Percentiles rank a stretch among this genome's conserved stretches.
Evolutionary conservation across 2,888 invertebrate genomes (phyloP).

Genomic region (Apodemia duryi): DNA sequence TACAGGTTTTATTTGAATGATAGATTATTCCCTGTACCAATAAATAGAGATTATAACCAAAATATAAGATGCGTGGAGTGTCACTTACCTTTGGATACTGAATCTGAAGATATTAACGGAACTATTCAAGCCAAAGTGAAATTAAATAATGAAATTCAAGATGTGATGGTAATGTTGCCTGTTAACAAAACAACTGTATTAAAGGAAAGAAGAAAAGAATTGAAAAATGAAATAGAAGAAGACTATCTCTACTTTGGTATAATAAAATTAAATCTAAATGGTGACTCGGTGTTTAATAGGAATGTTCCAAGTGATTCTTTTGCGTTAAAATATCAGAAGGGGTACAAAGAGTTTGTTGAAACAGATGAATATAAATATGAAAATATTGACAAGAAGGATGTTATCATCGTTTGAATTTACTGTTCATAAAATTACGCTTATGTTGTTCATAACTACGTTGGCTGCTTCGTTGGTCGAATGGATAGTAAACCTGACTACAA

Average conservation of each 20-base stretch:
- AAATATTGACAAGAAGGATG: conserved; percentile 42
- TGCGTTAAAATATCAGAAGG: conserved; percentile 66
- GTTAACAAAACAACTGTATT: conserved; percentile 58
- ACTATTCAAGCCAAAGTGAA: conserved; percentile 68
- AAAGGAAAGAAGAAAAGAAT: conserved; percentile 47
- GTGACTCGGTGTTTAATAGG: conserved; percentile 53
- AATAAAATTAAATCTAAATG: conserved; percentile 50
- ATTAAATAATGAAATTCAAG: conserved; percentile 46
- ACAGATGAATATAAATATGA: conserved; percentile 43
- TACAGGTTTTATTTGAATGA: conserved; percentile 79
- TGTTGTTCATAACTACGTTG: too few relatives aligned
- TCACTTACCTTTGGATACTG: conserved; percentile 55
- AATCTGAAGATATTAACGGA: conserved; percentile 44
- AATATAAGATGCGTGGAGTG: conserved; percentile 73
- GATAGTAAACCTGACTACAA: too few relatives aligned
- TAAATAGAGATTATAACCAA: conserved; percentile 62
- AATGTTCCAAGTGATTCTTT: conserved; percentile 54
- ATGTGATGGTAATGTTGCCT: conserved; percentile 56
- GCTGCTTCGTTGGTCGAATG: too few relatives aligned
- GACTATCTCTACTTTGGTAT: conserved; percentile 62
- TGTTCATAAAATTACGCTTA: too few relatives aligned
- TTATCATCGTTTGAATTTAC: conserved; percentile 40
- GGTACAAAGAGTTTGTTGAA: conserved; percentile 46
- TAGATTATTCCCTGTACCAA: conserved; percentile 74
- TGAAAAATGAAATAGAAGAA: conserved; percentile 35